A percentile compares a stretch with the other conserved stretches of the same genome.
Evolutionary conservation across 2,797 vertebrate genomes (phyloP).

Genomic region (Gymnoscopelus braueri): DNA sequence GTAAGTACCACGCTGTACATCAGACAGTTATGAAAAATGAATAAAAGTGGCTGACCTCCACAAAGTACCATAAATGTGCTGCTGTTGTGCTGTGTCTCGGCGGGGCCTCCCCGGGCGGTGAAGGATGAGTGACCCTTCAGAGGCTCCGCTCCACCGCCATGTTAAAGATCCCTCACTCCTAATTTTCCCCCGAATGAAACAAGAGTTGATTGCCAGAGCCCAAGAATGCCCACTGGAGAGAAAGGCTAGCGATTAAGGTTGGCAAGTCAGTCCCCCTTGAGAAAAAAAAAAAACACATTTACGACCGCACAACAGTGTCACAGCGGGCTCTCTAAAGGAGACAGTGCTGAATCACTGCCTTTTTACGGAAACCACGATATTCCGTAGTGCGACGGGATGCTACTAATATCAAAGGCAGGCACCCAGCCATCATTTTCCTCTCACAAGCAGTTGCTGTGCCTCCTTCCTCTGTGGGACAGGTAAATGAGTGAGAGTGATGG

Average conservation of each 20-base stretch:
- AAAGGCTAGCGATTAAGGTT: conserved; percentile 63
- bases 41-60: conserved; percentile 59
- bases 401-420: neutral
- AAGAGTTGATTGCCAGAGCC: conserved; percentile 67
- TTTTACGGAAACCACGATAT: conserved; percentile 11
- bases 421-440: neutral
- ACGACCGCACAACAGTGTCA: conserved; percentile 57
- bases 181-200: conserved; percentile 52
- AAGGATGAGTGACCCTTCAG: conserved; percentile 46
- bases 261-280: conserved; percentile 54
- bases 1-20: conserved; percentile 37
- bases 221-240: conserved; percentile 52
- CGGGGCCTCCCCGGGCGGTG: conserved; percentile 31
- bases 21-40: conserved; percentile 56
- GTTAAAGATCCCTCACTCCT: conserved; percentile 50
- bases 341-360: conserved; percentile 41
- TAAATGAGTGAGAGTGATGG: conserved; percentile 3
- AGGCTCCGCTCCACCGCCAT: conserved; percentile 31
- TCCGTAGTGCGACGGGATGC: conserved; percentile 5
- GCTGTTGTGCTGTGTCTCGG: conserved; percentile 15
- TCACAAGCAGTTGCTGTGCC: neutral
- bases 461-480: neutral
- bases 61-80: conserved; percentile 31
- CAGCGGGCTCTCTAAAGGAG: conserved; percentile 34
- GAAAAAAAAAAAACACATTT: conserved; percentile 38